phyloP scores from a whole-genome alignment of 2,113 vertebrate species.

The Eretmochelys imbricata region DNA sequence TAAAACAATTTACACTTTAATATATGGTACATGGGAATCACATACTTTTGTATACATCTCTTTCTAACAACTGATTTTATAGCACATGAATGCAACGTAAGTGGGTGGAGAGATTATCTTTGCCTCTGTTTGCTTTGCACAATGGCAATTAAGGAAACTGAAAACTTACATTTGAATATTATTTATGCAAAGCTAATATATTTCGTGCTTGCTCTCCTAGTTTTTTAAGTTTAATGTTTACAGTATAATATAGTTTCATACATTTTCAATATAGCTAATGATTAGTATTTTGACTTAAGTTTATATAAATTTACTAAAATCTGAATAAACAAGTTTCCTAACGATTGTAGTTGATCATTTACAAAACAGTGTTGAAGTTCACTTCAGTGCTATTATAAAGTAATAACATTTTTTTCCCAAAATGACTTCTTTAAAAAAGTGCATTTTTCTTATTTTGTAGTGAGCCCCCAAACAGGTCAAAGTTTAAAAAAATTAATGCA shows the following conservation, averaged over 20 bases:
- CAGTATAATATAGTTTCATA: conserved; percentile 51
- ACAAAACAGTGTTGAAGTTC: conserved; percentile 88
- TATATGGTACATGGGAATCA: conserved; percentile 61
- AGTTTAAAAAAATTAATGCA: conserved; percentile 67
- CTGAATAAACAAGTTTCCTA: conserved; percentile 80
- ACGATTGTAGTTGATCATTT: conserved; percentile 81
- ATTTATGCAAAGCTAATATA: conserved; percentile 68
- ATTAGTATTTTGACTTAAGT: conserved; percentile 70
- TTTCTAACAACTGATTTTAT: conserved; percentile 64
- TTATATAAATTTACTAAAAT: conserved; percentile 75
- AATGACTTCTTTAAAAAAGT: conserved; percentile 82
- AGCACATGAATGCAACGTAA: conserved; percentile 65
- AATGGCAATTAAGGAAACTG: conserved; percentile 56
- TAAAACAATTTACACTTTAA: conserved; percentile 74
- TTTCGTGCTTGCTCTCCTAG: conserved; percentile 66
- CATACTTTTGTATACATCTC: conserved; percentile 52
- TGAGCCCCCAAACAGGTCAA: conserved; percentile 70
- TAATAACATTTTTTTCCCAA: conserved; percentile 79
- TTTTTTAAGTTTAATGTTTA: conserved; percentile 65
- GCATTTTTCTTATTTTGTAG: conserved; percentile 78
- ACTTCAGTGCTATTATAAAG: conserved; percentile 91
- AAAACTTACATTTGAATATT: conserved; percentile 59
- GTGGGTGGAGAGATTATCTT: conserved; percentile 48
- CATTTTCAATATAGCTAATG: conserved; percentile 63
- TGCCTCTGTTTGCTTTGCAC: conserved; percentile 47